These are phyloP conservation scores for Chrysomela aeneicollis DNA, from an alignment of 2,888 invertebrate species.

Conservation along the genomic window DNA sequence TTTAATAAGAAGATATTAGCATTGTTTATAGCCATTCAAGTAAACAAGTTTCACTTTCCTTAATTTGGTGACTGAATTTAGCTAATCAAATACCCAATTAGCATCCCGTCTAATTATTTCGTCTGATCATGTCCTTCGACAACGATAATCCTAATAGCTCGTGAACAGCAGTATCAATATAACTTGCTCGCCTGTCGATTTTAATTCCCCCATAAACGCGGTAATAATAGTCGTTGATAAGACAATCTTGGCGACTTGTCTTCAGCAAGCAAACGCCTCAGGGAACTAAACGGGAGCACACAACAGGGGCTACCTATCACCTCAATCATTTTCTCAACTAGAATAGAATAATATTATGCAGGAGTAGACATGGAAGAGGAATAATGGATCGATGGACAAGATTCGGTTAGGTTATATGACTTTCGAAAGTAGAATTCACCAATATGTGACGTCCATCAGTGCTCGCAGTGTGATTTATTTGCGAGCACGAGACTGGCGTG, in stretches of 20 bases:
- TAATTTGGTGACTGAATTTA: no score
- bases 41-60: no score
- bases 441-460: no score
- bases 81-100: no score
- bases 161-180: conserved; percentile 3
- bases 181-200: conserved; percentile 13
- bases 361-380: background rate
- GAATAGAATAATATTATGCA: conserved; percentile 11
- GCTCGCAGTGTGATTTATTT: no score
- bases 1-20: no score
- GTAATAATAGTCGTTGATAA: conserved; percentile 23
- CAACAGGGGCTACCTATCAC: conserved; percentile 17
- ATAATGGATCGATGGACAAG: no score
- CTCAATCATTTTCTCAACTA: conserved; percentile 28
- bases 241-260: conserved; percentile 24
- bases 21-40: no score
- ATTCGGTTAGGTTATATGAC: no score
- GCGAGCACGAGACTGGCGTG: no score
- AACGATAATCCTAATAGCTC: background rate
- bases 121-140: background rate
- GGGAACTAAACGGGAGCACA: conserved; percentile 27
- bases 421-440: no score
- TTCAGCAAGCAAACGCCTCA: conserved; percentile 28
- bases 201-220: conserved; percentile 17
- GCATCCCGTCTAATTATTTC: no score